Evolutionary conservation across 92 coral and sea anemone genomes (phyloP).

Genomic region (Parazoanthus swiftii): DNA sequence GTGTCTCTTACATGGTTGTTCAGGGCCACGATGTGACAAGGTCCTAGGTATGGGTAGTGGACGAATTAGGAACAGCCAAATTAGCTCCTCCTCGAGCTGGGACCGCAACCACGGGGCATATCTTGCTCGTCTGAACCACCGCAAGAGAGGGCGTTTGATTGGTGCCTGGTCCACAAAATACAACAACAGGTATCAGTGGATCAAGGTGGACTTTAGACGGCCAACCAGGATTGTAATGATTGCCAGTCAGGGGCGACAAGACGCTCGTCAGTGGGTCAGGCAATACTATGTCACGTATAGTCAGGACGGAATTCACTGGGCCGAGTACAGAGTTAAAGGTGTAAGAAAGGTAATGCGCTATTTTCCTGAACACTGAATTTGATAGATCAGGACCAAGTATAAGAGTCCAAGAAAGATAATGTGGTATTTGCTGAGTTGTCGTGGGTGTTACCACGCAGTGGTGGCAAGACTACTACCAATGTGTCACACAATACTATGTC

Average conservation of each 20-base stretch:
- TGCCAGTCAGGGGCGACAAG: conserved; percentile 41
- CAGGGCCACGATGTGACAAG: conserved; percentile 39
- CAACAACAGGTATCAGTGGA: conserved; percentile 41
- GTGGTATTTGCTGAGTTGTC: not conserved
- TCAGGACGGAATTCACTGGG: conserved; percentile 32
- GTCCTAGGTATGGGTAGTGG: conserved; percentile 30
- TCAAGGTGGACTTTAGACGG: conserved; percentile 13
- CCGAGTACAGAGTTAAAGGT: conserved; percentile 27
- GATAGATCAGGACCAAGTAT: conserved; percentile 2
- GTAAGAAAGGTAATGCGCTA: conserved; percentile 11
- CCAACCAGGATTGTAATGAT: conserved; percentile 31
- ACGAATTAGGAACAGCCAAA: conserved; percentile 29
- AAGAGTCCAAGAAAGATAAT: conserved; percentile 30
- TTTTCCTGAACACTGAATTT: not conserved
- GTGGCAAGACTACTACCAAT: conserved; percentile 4
- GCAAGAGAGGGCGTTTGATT: conserved; percentile 6
- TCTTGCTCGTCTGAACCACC: conserved; percentile 41
- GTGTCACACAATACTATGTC: conserved; percentile 21
- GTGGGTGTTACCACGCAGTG: conserved; percentile 9
- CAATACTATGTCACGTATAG: conserved; percentile 29
- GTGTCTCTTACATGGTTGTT: not conserved
- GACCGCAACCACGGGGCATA: conserved; percentile 7
- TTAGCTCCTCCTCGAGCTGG: conserved; percentile 31
- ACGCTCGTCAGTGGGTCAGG: conserved; percentile 29
- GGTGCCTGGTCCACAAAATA: conserved; percentile 38